Evolutionary conservation across 2,888 invertebrate genomes (phyloP).

Genomic region (Ennomos erosarius): DNA sequence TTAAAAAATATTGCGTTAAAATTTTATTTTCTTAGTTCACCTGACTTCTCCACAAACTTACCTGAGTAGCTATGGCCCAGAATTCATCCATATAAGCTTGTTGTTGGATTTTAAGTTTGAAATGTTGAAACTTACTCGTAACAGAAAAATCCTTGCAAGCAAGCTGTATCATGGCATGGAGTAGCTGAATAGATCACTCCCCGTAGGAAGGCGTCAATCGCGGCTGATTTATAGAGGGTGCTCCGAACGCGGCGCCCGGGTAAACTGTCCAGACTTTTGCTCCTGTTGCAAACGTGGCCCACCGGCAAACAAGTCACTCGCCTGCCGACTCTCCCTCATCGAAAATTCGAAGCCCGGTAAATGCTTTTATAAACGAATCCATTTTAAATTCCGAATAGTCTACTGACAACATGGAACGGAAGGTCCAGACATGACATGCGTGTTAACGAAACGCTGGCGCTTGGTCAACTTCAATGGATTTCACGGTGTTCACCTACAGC

Average conservation of each 20-base stretch:
- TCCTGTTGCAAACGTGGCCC: conserved; percentile 68
- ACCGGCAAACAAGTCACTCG: conserved; percentile 84
- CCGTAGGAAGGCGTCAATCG: conserved; percentile 84
- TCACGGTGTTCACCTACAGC: conserved; percentile 54
- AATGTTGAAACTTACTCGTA: conserved; percentile 55
- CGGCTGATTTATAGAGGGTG: conserved; percentile 81
- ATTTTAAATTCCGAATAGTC: conserved; percentile 81
- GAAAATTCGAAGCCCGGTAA: conserved; percentile 79
- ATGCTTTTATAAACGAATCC: conserved; percentile 81
- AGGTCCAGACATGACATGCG: conserved; percentile 81
- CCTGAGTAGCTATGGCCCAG: conserved; percentile 10
- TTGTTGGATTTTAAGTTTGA: conserved; percentile 48
- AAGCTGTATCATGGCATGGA: conserved; percentile 78
- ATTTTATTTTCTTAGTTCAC: conserved; percentile 38
- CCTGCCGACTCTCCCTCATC: conserved; percentile 78
- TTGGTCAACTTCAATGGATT: conserved; percentile 71
- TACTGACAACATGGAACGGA: conserved; percentile 75
- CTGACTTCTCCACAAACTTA: conserved; percentile 50
- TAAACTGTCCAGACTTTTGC: conserved; percentile 80
- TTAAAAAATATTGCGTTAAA: no score
- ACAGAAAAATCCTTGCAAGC: conserved; percentile 75
- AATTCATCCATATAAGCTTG: conserved; percentile 63
- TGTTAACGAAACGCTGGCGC: conserved; percentile 77
- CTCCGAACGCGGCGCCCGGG: conserved; percentile 66
- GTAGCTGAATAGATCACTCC: conserved; percentile 83